These are phyloP conservation scores for Tichodroma muraria DNA, from an alignment of 2,113 vertebrate species.

Conservation along the genomic window DNA sequence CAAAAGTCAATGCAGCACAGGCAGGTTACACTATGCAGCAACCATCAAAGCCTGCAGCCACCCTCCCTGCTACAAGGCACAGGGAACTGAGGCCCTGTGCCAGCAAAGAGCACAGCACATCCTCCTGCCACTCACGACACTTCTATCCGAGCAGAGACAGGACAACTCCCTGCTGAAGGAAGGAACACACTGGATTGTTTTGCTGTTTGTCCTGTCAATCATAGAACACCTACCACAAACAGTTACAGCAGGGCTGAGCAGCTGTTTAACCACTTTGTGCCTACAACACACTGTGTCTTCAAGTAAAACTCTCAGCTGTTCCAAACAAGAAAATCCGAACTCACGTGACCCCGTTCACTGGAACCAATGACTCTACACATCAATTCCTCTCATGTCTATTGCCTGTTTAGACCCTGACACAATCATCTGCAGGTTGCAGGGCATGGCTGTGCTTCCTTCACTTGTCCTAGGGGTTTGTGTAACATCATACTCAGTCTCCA, in stretches of 20 bases:
- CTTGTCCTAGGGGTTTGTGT: not conserved
- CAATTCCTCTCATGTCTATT: not conserved
- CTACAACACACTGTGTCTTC: not conserved
- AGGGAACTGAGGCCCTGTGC: not conserved
- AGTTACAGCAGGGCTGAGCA: not conserved
- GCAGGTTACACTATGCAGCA: fast-evolving
- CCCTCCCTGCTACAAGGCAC: not conserved
- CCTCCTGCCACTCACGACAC: fast-evolving
- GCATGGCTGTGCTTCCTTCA: not conserved
- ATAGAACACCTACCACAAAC: not conserved
- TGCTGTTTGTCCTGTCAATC: not conserved
- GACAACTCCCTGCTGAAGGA: not conserved
- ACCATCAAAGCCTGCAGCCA: not conserved
- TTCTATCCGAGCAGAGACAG: not conserved
- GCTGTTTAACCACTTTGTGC: not conserved
- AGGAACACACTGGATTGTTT: not conserved
- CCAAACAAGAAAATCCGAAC: not conserved
- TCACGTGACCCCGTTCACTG: not conserved
- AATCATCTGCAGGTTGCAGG: not conserved
- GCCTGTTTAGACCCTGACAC: not conserved
- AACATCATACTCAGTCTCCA: fast-evolving
- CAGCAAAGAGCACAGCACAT: not conserved
- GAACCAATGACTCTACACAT: not conserved
- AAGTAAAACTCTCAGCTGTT: not conserved
- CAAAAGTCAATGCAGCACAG: not conserved